Percentiles rank a stretch among this genome's conserved stretches.
These are phyloP conservation scores for Xenops minutus DNA, from an alignment of 2,797 vertebrate genomes.

Conservation along the genomic window DNA sequence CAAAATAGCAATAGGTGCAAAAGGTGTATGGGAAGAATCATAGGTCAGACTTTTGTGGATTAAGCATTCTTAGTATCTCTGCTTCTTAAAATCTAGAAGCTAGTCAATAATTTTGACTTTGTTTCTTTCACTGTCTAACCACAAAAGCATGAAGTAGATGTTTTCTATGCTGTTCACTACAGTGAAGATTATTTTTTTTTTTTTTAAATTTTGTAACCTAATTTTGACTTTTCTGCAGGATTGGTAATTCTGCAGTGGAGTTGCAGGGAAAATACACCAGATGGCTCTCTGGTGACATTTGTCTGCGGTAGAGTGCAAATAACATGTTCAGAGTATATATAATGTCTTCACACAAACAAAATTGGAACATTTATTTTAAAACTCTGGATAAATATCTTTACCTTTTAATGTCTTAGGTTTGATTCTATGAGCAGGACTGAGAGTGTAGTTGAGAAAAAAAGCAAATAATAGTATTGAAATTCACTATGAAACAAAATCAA, in stretches of 20 bases:
- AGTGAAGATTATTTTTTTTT: not conserved
- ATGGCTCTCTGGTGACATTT: slow-evolving; percentile 59
- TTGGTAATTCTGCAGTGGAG: slow-evolving; percentile 27
- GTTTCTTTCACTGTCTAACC: not conserved
- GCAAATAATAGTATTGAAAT: not conserved
- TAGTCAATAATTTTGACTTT: not conserved
- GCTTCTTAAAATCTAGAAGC: not conserved
- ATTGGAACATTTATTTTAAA: not conserved
- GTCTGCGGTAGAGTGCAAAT: not conserved
- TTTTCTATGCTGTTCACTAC: not conserved
- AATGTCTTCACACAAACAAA: not conserved
- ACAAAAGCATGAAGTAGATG: not conserved
- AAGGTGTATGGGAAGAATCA: not conserved
- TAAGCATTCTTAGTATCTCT: not conserved
- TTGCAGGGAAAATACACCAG: slow-evolving; percentile 71
- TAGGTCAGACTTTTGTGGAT: not conserved
- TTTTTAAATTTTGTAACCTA: not conserved
- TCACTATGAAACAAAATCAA: not conserved
- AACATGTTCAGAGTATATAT: not conserved
- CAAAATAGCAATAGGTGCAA: not conserved
- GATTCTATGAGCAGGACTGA: not conserved
- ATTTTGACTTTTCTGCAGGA: not conserved
- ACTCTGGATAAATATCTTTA: not conserved
- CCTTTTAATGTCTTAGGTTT: not conserved
- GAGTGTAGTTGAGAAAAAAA: not conserved